These are phyloP conservation scores for Sebastes kiyomatsui DNA, from an alignment of 2,797 vertebrate species.

Conservation along the genomic window DNA sequence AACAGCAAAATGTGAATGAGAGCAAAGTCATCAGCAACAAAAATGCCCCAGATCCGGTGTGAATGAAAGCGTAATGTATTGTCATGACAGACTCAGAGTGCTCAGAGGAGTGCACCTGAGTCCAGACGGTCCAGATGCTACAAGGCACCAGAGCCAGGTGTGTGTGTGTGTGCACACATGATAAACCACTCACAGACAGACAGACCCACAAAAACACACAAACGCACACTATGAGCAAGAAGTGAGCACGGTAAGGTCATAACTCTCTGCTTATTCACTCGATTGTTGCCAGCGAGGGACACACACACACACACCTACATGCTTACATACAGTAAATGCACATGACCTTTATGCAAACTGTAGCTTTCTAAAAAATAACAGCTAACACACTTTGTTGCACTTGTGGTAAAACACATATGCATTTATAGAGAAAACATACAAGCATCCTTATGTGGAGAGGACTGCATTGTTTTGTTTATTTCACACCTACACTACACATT, in stretches of 20 bases:
- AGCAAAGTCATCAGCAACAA: constrained; percentile 4
- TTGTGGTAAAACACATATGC: neutral
- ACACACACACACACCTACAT: neutral
- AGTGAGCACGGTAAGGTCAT: neutral
- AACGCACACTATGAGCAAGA: neutral
- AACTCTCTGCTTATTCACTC: neutral
- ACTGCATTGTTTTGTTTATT: neutral
- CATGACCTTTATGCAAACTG: neutral
- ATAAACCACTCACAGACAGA: neutral
- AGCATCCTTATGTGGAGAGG: neutral
- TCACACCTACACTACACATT: neutral
- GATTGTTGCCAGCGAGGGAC: neutral
- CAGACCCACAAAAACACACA: neutral
- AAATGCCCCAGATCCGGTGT: neutral
- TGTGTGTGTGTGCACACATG: neutral
- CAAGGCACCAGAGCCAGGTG: constrained; percentile 6
- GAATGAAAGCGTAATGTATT: constrained; percentile 18
- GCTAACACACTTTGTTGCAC: neutral
- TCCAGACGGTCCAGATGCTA: constrained; percentile 27
- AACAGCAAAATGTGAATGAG: neutral
- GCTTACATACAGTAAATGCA: neutral
- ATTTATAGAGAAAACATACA: neutral
- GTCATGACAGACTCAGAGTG: constrained; percentile 14
- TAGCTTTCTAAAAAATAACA: neutral
- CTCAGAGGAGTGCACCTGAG: constrained; percentile 46